Conservation (phyloP, 2,888 invertebrate genomes). For the Epirrhoe tristata region DNA sequence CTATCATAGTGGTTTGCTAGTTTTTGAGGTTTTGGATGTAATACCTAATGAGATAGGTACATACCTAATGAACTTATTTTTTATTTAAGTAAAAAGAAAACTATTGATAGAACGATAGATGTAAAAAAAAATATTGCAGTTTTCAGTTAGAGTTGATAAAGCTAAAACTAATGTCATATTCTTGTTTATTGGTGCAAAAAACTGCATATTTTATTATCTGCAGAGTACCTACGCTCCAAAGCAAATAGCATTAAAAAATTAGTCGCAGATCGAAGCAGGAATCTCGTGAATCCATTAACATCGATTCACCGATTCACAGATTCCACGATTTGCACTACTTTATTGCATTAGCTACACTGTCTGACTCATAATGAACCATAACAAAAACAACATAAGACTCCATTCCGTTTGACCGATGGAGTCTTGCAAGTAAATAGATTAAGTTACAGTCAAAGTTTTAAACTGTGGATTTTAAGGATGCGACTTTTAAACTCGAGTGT, state of each 20-base stretch:
- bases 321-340: conserved; percentile 23
- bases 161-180: too few species aligned
- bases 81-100: too few species aligned
- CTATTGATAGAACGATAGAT: too few species aligned
- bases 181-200: background rate
- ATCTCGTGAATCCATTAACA: conserved; percentile 36
- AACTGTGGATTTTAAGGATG: conserved; percentile 9
- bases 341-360: conserved; percentile 14
- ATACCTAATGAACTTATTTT: too few species aligned
- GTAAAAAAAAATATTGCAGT: too few species aligned
- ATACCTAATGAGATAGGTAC: too few species aligned
- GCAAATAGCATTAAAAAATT: conserved; percentile 22
- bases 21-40: too few species aligned
- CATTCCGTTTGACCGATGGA: background rate
- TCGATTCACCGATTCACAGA: conserved; percentile 34
- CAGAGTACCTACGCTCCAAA: background rate
- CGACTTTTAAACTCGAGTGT: conserved; percentile 5
- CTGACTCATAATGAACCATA: conserved; percentile 8
- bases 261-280: conserved; percentile 23
- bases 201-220: background rate
- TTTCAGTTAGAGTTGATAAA: background rate
- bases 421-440: background rate
- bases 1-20: too few species aligned
- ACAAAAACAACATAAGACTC: background rate
- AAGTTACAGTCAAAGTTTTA: conserved; percentile 8